Base-by-base conservation (phyloP, 2,888 invertebrate species). In the Eilema sororculum region DNA sequence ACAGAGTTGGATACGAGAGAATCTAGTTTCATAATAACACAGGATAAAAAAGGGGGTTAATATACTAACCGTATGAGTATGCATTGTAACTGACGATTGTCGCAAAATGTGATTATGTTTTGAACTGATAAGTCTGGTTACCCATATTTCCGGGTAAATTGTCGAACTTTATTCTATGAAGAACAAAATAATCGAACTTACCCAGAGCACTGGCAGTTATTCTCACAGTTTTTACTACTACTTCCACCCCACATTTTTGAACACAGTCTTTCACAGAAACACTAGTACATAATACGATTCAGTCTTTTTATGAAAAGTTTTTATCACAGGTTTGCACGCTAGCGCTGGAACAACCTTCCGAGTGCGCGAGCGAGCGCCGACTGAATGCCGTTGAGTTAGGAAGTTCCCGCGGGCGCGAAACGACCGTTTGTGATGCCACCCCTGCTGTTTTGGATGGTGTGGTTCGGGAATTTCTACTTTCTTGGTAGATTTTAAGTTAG, bases 131-230 rank as follows among this genome's bases (percentile, higher is more conserved):
- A 22, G 6, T 10, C 62, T 22, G 8, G 9, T 20, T 12, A 28
- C 25, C n/a, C 37, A 66, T 33, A 30, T 56, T 65, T 65, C 52
- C 56, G 65, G 33, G 22, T 33, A 24, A n/a, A 20, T 9, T 5
- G 2, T 30, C 9, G n/a, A 25, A 33, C 16, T 20, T 25, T 9
- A 4, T 58, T 58, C 24, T 10, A 0, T 24, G 0, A 66, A 25
- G 25, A n/a, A 41, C 16, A 13, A 37, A 62, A 58, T 65, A 58
- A 62, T 78, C 59, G n/a, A 77, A 90, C 94, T 90, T 77, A 95
- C 95, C 94, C 94, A 25, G 94, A 93, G 70, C 95, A 95, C 75
- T 95, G 94, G 86, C 95, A 95, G 86, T 94, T 91, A 2, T 77
- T 84, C 74, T 95, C 95, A 83, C 95, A 95, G 63, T 89, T 87